Evolutionary conservation across 1,140 invertebrate genomes (phyloP).

Genomic region (Diabrotica undecimpunctata): DNA sequence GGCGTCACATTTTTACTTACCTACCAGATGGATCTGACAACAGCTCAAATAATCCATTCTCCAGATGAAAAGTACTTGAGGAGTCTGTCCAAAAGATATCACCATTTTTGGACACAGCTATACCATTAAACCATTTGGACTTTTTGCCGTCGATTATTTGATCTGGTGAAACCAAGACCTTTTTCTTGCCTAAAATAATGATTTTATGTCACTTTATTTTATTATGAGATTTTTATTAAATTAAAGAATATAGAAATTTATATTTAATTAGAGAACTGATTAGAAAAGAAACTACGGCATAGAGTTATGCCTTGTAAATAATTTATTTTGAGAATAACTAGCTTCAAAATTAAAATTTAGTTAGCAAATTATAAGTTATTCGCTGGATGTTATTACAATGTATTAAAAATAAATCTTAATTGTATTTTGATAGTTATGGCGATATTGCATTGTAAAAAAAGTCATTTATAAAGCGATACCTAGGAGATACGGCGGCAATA

Average conservation of each 20-base stretch:
- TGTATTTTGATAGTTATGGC: too few species aligned
- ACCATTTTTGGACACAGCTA: constrained; percentile 68
- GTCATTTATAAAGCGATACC: too few species aligned
- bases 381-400: too few species aligned
- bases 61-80: constrained; percentile 57
- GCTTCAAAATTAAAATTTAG: too few species aligned
- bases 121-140: constrained; percentile 57
- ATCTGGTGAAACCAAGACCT: constrained; percentile 53
- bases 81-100: constrained; percentile 79
- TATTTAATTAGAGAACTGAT: neutral
- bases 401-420: too few species aligned
- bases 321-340: too few species aligned
- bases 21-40: constrained; percentile 70
- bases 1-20: constrained; percentile 51
- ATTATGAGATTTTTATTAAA: neutral
- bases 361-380: too few species aligned
- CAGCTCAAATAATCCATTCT: constrained; percentile 58
- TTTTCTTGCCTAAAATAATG: constrained; percentile 48
- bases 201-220: neutral
- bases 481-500: too few species aligned
- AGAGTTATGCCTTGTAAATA: neutral
- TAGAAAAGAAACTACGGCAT: neutral
- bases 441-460: too few species aligned
- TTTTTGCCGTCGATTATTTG: constrained; percentile 59
- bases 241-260: neutral